These are phyloP conservation scores for Alouatta palliata DNA, from an alignment of 2,113 vertebrate genomes.

Conservation along the genomic window DNA sequence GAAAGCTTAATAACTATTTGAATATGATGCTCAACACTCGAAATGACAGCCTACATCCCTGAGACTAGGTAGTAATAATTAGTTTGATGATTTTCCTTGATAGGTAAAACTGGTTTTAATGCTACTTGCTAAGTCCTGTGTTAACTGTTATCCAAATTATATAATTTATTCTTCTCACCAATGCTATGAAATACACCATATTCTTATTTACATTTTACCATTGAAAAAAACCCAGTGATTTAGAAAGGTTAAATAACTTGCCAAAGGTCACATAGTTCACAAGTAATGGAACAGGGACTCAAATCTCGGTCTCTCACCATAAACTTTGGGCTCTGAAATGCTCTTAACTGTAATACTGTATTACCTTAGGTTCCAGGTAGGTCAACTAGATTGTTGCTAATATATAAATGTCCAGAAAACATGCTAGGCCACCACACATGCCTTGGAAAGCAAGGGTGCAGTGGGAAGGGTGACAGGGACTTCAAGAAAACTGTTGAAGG, in stretches of 20 bases:
- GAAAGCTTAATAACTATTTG: background rate
- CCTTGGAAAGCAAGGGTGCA: background rate
- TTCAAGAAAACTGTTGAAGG: background rate
- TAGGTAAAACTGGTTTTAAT: background rate
- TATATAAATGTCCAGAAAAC: background rate
- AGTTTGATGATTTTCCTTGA: conserved; percentile 8
- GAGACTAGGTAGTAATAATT: background rate
- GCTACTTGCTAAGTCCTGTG: background rate
- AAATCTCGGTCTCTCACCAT: background rate
- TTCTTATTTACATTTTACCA: background rate
- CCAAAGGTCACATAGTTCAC: background rate
- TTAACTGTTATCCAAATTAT: background rate
- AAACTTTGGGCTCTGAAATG: background rate
- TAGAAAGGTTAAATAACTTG: background rate
- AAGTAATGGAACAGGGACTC: background rate
- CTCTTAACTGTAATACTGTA: background rate
- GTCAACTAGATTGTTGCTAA: background rate
- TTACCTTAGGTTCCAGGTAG: background rate
- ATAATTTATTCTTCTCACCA: background rate
- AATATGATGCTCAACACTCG: background rate
- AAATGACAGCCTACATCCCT: background rate
- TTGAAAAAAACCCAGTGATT: background rate
- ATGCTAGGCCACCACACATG: background rate
- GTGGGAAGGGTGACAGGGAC: background rate
- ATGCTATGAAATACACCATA: background rate